Base-by-base conservation (phyloP, 1,140 invertebrate species). In the Macrobrachium nipponense region DNA sequence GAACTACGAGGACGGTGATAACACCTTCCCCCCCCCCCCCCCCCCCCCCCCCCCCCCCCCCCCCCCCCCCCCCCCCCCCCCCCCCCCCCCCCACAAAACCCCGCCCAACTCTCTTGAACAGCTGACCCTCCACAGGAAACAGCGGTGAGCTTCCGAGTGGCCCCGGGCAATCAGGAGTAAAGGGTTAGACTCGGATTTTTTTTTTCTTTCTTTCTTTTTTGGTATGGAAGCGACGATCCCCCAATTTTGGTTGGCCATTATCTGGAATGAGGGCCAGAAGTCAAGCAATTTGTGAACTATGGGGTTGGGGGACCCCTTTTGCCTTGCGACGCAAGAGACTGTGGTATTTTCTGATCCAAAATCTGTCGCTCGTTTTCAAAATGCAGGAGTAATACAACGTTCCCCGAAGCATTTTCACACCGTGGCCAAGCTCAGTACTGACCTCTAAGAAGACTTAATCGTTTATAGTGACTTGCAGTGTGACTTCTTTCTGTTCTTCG, bases 271-370 rank as follows among this genome's bases (percentile, higher is more conserved):
- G 81, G 81, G 78, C 59, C 81, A 83, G 27, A 64, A 14, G 81
- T 83, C 81, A 83, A 60, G 73, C 82, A 64, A 83, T 83, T 83
- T 83, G 82, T 83, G 82, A 83, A 83, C 82, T 83, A 83, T 83
- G 82, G 73, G 23, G 44, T 66, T 76, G 62, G 76, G 82, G 44
- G 20, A 44, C 73, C 82, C n/a, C n/a, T n/a, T 77, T 44, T 3
- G 12, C 44, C 20, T 17, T 10, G 51, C 51, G 51, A 51, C 51
- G 51, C 51, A 51, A 51, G 3, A 51, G 51, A 51, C 51, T 51
- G 51, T n/a, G n/a, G n/a, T 1, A 36, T 51, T 51, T 51, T 8
- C 51, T 51, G 51, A 51, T 51, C 51, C 51, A 51, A 51, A 51
- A 51, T 14, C 23, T 17, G 15, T 15, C 36, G 8, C 23, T 68